Evolutionary conservation across 2,888 invertebrate species (phyloP).

Genomic region (Steinernema carpocapsae): DNA sequence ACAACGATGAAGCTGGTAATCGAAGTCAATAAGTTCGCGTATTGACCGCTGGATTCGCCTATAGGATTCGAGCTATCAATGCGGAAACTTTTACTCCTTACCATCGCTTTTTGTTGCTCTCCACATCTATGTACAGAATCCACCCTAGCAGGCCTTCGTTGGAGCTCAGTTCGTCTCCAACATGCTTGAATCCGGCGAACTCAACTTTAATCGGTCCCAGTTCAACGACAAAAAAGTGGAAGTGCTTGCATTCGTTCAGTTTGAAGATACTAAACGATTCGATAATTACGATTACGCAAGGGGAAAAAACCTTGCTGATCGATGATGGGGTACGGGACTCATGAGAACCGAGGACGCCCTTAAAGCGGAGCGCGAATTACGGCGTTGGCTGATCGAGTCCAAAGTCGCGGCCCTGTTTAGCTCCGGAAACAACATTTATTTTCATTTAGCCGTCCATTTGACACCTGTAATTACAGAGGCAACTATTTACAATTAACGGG

Average conservation of each 20-base stretch:
- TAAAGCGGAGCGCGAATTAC: not conserved
- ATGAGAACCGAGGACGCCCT: not conserved
- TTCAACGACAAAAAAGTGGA: conserved; percentile 93
- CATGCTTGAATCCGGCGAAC: conserved; percentile 34
- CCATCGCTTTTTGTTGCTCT: conserved; percentile 45
- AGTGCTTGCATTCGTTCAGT: conserved; percentile 95
- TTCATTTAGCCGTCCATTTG: not conserved
- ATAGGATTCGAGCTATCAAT: not conserved
- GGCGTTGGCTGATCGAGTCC: conserved; percentile 18
- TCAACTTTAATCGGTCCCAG: conserved; percentile 78
- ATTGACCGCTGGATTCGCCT: conserved; percentile 41
- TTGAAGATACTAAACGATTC: conserved; percentile 75
- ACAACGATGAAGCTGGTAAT: conserved; percentile 83
- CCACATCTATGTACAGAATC: conserved; percentile 34
- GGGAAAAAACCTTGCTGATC: conserved; percentile 12
- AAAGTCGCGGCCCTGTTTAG: conserved; percentile 26
- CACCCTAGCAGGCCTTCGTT: conserved; percentile 21
- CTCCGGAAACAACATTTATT: conserved; percentile 23
- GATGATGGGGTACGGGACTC: conserved; percentile 26
- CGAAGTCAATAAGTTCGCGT: conserved; percentile 54
- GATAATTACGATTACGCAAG: not conserved
- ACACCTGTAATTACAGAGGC: conserved; percentile 21
- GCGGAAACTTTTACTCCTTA: not conserved
- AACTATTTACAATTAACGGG: not conserved
- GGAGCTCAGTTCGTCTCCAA: conserved; percentile 7